Conservation (phyloP, 2,797 vertebrate genomes). For the Silurus lanzhouensis region DNA sequence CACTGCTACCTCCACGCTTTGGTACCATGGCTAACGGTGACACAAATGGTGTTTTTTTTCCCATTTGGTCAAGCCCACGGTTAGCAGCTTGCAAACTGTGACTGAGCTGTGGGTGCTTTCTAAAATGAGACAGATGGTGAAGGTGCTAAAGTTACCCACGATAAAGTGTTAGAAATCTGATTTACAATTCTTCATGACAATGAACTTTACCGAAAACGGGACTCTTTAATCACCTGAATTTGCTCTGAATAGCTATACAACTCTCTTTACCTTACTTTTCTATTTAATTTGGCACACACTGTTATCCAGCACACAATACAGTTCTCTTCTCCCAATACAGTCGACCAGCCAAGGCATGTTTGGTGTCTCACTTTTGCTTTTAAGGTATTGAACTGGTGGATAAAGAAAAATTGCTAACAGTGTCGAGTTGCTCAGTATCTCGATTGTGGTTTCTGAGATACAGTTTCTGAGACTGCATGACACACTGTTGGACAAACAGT, state of each 20-base stretch:
- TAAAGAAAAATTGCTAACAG: not conserved
- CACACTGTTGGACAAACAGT: not conserved
- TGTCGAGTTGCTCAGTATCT: not conserved
- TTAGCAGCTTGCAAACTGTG: slow-evolving; percentile 71
- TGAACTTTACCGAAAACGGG: not conserved
- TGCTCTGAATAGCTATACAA: not conserved
- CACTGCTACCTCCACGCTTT: slow-evolving; percentile 95
- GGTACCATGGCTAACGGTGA: slow-evolving; percentile 78
- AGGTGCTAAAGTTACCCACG: slow-evolving; percentile 35
- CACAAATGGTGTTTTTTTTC: slow-evolving; percentile 56
- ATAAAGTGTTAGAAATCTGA: slow-evolving; percentile 54
- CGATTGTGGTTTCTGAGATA: too few species aligned
- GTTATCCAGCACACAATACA: too few species aligned
- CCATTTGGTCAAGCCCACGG: slow-evolving; percentile 59
- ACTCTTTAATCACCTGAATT: not conserved
- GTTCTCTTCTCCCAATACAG: not conserved
- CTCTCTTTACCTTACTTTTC: not conserved
- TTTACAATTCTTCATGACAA: not conserved
- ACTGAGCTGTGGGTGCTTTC: slow-evolving; percentile 65
- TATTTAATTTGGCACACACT: slow-evolving; percentile 2
- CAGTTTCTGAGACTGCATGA: not conserved
- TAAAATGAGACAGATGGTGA: slow-evolving; percentile 17
- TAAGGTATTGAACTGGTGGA: not conserved
- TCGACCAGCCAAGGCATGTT: slow-evolving; percentile 1
- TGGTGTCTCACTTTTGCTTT: not conserved